Evolutionary conservation across 2,888 invertebrate genomes (phyloP).

Genomic region (Cylindroiulus punctatus): DNA sequence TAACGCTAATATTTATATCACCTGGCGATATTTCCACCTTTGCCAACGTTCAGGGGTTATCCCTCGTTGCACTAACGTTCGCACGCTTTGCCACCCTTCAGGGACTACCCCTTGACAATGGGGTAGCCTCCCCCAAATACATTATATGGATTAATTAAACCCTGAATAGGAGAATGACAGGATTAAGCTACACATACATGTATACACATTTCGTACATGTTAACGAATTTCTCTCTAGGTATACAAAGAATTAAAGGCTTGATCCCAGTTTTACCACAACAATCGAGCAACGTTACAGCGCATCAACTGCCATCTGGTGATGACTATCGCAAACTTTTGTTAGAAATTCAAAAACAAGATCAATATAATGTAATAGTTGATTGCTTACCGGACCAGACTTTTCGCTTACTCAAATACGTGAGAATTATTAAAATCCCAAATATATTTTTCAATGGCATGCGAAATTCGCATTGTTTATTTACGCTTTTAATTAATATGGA

Average conservation of each 20-base stretch:
- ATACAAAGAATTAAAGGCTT: background rate
- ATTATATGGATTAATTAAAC: too few relatives aligned
- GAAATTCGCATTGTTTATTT: background rate
- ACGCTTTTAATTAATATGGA: background rate
- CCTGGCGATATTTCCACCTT: too few relatives aligned
- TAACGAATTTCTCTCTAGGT: background rate
- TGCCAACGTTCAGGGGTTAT: too few relatives aligned
- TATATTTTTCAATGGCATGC: background rate
- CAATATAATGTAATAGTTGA: conserved; percentile 91
- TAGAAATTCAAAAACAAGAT: conserved; percentile 91
- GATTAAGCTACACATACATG: too few relatives aligned
- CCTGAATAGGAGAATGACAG: too few relatives aligned
- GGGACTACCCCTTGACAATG: too few relatives aligned
- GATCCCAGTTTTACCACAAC: background rate
- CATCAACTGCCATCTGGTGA: conserved; percentile 41
- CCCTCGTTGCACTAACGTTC: too few relatives aligned
- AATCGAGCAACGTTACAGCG: conserved; percentile 41
- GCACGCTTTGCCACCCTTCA: too few relatives aligned
- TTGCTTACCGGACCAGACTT: conserved; percentile 85
- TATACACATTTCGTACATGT: background rate
- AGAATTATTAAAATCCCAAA: conserved; percentile 27
- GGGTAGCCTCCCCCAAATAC: too few relatives aligned
- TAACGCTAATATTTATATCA: too few relatives aligned
- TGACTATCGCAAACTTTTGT: conserved; percentile 76
- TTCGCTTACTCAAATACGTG: conserved; percentile 80